These are phyloP conservation scores for Sarcophaga peregrina DNA, from an alignment of 1,140 invertebrate species.

Conservation along the genomic window DNA sequence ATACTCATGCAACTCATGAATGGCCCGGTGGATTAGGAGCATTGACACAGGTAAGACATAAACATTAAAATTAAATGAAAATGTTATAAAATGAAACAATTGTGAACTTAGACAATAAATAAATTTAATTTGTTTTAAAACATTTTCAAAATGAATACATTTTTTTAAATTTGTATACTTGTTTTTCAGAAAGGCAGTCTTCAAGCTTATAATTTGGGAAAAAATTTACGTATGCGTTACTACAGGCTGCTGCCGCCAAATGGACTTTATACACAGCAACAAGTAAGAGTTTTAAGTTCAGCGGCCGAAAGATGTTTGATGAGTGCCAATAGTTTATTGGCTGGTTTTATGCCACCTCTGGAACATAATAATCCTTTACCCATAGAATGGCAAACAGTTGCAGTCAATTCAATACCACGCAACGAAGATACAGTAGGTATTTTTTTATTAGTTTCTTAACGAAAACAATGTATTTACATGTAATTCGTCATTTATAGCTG, in stretches of 20 bases:
- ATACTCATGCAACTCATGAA: conserved; percentile 72
- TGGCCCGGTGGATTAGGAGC: conserved; percentile 75
- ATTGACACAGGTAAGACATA: conserved; percentile 72
- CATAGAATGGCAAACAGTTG: conserved; percentile 88
- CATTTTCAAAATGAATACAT: not conserved
- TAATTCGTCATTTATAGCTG: conserved; percentile 65
- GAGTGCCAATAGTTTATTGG: conserved; percentile 84
- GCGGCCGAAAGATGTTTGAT: conserved; percentile 85
- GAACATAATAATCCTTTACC: conserved; percentile 70
- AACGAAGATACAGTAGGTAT: conserved; percentile 76
- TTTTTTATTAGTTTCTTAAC: not conserved
- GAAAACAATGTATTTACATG: conserved; percentile 20
- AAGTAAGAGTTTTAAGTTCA: conserved; percentile 81
- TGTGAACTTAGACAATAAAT: too few relatives aligned
- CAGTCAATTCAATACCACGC: conserved; percentile 80
- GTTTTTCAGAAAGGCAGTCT: conserved; percentile 78
- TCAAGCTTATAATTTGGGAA: conserved; percentile 81
- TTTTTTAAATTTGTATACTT: conserved; percentile 2
- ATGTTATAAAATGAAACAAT: too few relatives aligned
- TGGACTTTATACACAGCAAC: conserved; percentile 71
- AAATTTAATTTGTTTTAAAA: not conserved
- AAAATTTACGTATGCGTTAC: conserved; percentile 78
- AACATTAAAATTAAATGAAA: conserved; percentile 14
- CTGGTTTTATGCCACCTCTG: conserved; percentile 83
- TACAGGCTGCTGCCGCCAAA: conserved; percentile 73